Percentiles rank a stretch among this genome's conserved stretches.
phyloP scores from a whole-genome alignment of 2,888 invertebrate species.

The Chirona hameri region DNA sequence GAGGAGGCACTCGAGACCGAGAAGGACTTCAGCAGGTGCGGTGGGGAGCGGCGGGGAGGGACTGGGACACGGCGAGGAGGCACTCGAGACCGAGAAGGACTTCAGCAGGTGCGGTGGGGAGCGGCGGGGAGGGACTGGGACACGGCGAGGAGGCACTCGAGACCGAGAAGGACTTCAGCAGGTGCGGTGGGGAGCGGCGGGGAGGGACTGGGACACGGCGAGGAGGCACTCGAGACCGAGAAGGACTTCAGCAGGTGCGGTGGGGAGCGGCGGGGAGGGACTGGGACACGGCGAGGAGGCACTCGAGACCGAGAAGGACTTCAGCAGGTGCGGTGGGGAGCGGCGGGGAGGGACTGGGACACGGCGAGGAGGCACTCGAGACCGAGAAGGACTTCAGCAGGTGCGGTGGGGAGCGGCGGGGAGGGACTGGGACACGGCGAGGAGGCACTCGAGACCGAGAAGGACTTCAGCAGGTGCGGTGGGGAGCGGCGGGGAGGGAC shows the following conservation, averaged over 20 bases:
- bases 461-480: conserved; percentile 83
- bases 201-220: conserved; percentile 91
- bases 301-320: conserved; percentile 97
- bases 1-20: conserved; percentile 98
- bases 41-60: conserved; percentile 47
- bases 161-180: conserved; percentile 98
- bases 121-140: conserved; percentile 65
- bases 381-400: conserved; percentile 99
- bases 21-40: conserved; percentile 89
- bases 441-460: conserved; percentile 96
- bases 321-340: conserved; percentile 63
- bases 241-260: conserved; percentile 88
- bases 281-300: conserved; percentile 98
- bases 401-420: conserved; percentile 43
- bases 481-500: conserved; percentile 51
- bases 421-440: conserved; percentile 95
- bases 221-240: conserved; percentile 96
- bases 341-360: conserved; percentile 70
- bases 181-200: conserved; percentile 48
- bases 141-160: conserved; percentile 98
- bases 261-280: conserved; percentile 50
- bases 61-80: conserved; percentile 98
- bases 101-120: conserved; percentile 67
- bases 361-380: conserved; percentile 96
- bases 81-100: conserved; percentile 97